phyloP scores from a whole-genome alignment of 1,140 invertebrate species.

The Dermatophagoides farinae region DNA sequence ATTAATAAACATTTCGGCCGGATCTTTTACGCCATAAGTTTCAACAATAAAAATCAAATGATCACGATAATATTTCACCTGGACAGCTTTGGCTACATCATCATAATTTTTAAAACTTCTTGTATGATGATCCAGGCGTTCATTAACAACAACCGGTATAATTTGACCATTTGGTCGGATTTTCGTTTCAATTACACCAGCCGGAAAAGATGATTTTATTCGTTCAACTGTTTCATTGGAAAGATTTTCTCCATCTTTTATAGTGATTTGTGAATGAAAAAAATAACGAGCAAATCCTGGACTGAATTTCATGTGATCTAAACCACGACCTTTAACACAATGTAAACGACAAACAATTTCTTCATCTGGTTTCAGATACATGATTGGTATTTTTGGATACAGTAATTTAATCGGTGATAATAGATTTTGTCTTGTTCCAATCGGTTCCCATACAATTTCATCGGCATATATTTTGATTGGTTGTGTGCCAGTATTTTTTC shows the following conservation, averaged over 20 bases:
- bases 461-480: neutral
- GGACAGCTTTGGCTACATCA: neutral
- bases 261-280: neutral
- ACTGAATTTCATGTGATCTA: conserved; percentile 6
- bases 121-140: neutral
- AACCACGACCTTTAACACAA: neutral
- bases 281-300: neutral
- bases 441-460: neutral
- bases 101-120: neutral
- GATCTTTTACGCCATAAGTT: neutral
- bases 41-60: conserved; percentile 4
- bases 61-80: conserved; percentile 8
- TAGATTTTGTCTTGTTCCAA: neutral
- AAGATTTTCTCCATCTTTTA: neutral
- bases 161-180: neutral
- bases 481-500: neutral
- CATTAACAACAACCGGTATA: neutral
- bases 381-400: neutral
- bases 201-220: neutral
- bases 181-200: conserved; percentile 6
- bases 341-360: neutral
- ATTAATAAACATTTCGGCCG: neutral
- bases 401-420: neutral
- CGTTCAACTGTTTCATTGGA: neutral
- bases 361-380: conserved; percentile 1